Conservation (phyloP, 2,888 invertebrate genomes). For the Diploptera punctata region DNA sequence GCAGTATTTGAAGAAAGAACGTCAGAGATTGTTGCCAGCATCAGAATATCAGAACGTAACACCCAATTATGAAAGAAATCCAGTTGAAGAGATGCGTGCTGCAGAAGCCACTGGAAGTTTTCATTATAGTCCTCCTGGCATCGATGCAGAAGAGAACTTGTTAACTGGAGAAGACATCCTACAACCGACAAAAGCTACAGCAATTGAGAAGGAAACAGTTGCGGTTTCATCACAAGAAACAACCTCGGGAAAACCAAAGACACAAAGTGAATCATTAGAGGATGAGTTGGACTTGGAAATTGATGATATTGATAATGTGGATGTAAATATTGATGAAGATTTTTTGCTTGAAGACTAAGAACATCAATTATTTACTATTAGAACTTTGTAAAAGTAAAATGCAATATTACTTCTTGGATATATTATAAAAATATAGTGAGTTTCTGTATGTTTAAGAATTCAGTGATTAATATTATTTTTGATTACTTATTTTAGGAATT, state of each 20-base stretch:
- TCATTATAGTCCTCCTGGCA: conserved; percentile 50
- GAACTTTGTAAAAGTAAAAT: too few species aligned
- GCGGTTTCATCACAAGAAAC: conserved; percentile 43
- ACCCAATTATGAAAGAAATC: conserved; percentile 71
- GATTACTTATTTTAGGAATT: too few species aligned
- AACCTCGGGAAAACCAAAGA: conserved; percentile 49
- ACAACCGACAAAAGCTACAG: neutral
- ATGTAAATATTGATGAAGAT: conserved; percentile 76
- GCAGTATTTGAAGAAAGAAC: conserved; percentile 63
- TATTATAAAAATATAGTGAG: too few species aligned
- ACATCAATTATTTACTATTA: too few species aligned
- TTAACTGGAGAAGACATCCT: neutral
- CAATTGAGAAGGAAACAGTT: neutral
- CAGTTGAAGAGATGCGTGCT: conserved; percentile 72
- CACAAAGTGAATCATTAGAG: conserved; percentile 47
- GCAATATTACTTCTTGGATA: too few species aligned
- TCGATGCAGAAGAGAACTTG: neutral
- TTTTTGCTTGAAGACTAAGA: conserved; percentile 64
- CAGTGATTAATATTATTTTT: too few species aligned
- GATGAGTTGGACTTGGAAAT: conserved; percentile 70
- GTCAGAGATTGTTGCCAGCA: conserved; percentile 63
- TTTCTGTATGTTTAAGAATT: too few species aligned
- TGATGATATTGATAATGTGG: conserved; percentile 78
- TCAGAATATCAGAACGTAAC: conserved; percentile 58
- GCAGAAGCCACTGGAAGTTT: conserved; percentile 63